A percentile compares a stretch with the other conserved stretches of the same genome.
Conservation (phyloP, 2,113 vertebrate species). For the Macaca fascicularis region DNA sequence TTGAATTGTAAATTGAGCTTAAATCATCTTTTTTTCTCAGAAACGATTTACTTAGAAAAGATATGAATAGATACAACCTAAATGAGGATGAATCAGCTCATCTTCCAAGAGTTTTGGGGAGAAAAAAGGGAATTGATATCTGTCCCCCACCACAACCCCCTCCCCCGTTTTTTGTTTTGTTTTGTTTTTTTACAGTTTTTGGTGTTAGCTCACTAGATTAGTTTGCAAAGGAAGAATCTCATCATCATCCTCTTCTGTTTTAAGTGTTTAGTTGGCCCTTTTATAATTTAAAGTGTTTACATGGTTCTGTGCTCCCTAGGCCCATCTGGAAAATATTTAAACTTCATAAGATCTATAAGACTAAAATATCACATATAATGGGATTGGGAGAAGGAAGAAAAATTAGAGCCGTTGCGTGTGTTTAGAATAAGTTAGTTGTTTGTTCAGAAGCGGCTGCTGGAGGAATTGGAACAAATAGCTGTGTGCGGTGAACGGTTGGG, state of each 20-base stretch:
- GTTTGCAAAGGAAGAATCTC: slow-evolving; percentile 44
- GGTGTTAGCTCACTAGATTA: slow-evolving; percentile 27
- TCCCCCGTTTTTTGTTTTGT: too few relatives aligned
- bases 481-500: slow-evolving; percentile 38
- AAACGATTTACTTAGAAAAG: slow-evolving; percentile 52
- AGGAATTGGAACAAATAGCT: slow-evolving; percentile 63
- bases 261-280: slow-evolving; percentile 76
- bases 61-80: slow-evolving; percentile 60
- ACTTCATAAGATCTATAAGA: slow-evolving; percentile 76
- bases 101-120: slow-evolving; percentile 53
- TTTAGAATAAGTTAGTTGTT: slow-evolving; percentile 71
- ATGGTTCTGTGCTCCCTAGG: slow-evolving; percentile 69
- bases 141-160: background rate
- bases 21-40: slow-evolving; percentile 51
- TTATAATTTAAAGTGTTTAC: slow-evolving; percentile 81
- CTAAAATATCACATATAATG: slow-evolving; percentile 79
- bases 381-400: slow-evolving; percentile 65
- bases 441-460: slow-evolving; percentile 57
- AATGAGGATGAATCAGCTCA: slow-evolving; percentile 59
- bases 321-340: slow-evolving; percentile 87
- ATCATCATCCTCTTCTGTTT: slow-evolving; percentile 54
- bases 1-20: slow-evolving; percentile 68
- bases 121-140: background rate
- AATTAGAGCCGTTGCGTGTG: slow-evolving; percentile 47
- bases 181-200: background rate